Evolutionary conservation across 2,888 invertebrate species (phyloP).

Genomic region (Hypercompe scribonia): DNA sequence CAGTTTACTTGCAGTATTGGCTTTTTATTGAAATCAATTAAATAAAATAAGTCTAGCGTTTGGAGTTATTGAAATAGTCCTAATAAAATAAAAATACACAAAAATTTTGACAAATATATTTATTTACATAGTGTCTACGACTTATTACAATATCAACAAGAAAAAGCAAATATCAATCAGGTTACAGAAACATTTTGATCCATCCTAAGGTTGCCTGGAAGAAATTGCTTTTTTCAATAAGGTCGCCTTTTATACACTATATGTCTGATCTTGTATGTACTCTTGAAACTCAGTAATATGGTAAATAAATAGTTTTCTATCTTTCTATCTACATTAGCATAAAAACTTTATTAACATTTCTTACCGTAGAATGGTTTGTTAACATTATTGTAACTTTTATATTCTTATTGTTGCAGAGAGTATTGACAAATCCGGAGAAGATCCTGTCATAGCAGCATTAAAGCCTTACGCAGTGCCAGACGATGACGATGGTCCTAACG

Average conservation of each 20-base stretch:
- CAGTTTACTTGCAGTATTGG: slow-evolving; percentile 42
- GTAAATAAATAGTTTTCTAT: too few relatives aligned
- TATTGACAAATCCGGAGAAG: slow-evolving; percentile 81
- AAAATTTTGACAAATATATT: too few relatives aligned
- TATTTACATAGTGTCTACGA: neutral
- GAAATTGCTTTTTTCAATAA: too few relatives aligned
- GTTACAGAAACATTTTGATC: too few relatives aligned
- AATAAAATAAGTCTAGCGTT: slow-evolving; percentile 18
- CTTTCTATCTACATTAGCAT: neutral
- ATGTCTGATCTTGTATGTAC: too few relatives aligned
- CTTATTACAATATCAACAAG: neutral
- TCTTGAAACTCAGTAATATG: too few relatives aligned
- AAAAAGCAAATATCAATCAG: too few relatives aligned
- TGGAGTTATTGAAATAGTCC: slow-evolving; percentile 36
- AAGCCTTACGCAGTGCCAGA: slow-evolving; percentile 76
- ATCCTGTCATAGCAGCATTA: slow-evolving; percentile 77
- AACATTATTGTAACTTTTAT: neutral
- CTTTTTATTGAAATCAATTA: slow-evolving; percentile 38
- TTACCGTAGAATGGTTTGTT: too few relatives aligned
- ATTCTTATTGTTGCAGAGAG: slow-evolving; percentile 69
- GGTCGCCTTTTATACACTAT: too few relatives aligned
- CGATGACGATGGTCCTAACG: slow-evolving; percentile 68
- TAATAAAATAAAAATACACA: neutral
- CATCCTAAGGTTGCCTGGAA: too few relatives aligned
- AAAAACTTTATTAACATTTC: too few relatives aligned